Evolutionary conservation across 64 coral and sea anemone genomes (phyloP).

Genomic region (Trachythela sp.): DNA sequence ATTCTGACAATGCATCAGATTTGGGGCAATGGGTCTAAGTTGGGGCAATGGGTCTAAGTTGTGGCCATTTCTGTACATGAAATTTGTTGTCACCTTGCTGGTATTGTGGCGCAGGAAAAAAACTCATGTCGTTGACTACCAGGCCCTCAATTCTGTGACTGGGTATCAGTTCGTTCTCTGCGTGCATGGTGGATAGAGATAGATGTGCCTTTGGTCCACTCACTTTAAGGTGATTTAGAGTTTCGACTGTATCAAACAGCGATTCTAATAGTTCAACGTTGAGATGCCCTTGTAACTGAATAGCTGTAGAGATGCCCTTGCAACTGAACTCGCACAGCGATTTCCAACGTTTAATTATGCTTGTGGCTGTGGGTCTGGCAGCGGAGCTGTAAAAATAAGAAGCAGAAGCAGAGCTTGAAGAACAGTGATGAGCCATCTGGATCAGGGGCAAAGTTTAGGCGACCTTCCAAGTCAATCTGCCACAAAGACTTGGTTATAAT

Average conservation of each 20-base stretch:
- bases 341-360: constrained; percentile 15
- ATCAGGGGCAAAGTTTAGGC: constrained; percentile 11
- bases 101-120: too few species aligned
- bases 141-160: too few species aligned
- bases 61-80: too few species aligned
- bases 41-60: too few species aligned
- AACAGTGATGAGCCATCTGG: constrained; percentile 13
- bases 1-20: background rate
- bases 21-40: background rate
- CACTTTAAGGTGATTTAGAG: too few species aligned
- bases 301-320: background rate
- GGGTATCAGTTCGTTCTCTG: too few species aligned
- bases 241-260: constrained; percentile 27
- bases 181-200: too few species aligned
- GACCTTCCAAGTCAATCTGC: constrained; percentile 25
- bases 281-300: too few species aligned
- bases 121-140: too few species aligned
- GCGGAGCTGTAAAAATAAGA: background rate
- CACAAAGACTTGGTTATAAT: constrained; percentile 58
- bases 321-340: constrained; percentile 6
- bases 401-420: constrained; percentile 2
- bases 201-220: too few species aligned
- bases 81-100: too few species aligned
- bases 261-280: constrained; percentile 13
- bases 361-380: background rate